Conservation (phyloP, 2,113 vertebrate species). For the Triplophysa siluroides region DNA sequence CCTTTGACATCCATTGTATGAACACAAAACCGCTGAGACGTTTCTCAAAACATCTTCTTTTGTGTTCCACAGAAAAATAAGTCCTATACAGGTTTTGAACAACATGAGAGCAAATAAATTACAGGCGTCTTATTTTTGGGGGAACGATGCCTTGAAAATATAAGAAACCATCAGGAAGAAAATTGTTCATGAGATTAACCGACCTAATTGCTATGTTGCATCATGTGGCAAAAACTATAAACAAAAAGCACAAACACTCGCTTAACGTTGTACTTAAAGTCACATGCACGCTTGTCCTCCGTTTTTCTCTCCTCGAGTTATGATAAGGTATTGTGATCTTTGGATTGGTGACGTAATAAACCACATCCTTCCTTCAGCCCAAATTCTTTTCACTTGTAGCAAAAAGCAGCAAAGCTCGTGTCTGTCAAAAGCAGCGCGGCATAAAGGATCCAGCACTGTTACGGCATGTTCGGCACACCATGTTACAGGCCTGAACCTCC, state of each 20-base stretch:
- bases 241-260: neutral
- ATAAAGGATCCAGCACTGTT: neutral
- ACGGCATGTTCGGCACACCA: slow-evolving; percentile 25
- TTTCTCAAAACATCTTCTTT: no score
- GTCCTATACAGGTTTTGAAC: no score
- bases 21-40: no score
- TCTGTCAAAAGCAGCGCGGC: neutral
- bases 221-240: no score
- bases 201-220: no score
- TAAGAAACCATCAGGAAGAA: no score
- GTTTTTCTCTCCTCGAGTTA: neutral
- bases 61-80: no score
- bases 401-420: neutral
- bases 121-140: no score
- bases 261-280: neutral
- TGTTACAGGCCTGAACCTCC: slow-evolving; percentile 29
- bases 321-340: neutral
- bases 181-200: no score
- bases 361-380: neutral
- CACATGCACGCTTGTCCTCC: neutral
- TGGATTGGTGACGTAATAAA: neutral
- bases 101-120: no score
- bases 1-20: no score
- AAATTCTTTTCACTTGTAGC: neutral
- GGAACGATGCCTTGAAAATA: no score